These are phyloP conservation scores for Mimachlamys varia DNA, from an alignment of 2,888 invertebrate genomes.

Conservation along the genomic window DNA sequence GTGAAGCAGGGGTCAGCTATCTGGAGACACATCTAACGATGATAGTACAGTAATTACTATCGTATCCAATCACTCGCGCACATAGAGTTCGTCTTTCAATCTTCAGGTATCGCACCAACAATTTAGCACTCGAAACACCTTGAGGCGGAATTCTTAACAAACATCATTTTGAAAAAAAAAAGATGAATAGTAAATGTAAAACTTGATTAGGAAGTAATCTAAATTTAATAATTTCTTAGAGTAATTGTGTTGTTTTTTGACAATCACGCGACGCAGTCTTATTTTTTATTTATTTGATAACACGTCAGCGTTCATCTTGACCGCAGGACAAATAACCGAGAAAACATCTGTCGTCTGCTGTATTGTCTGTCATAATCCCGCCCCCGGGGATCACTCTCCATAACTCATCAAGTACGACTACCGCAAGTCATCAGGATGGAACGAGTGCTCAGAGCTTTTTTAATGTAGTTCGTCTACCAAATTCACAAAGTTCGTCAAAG, in stretches of 20 bases:
- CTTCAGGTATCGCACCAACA: no score
- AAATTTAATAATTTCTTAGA: neutral
- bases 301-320: neutral
- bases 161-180: no score
- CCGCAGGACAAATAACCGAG: neutral
- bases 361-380: neutral
- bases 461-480: neutral
- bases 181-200: neutral
- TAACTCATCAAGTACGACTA: neutral
- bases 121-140: no score
- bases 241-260: neutral
- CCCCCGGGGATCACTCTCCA: neutral
- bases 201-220: neutral
- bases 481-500: neutral
- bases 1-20: no score
- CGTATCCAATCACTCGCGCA: no score
- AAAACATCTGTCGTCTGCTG: slow-evolving; percentile 22
- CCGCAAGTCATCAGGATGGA: neutral
- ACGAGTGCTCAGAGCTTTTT: neutral
- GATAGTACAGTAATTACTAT: no score
- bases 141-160: no score
- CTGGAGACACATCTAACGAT: no score
- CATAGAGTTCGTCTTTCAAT: no score
- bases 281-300: neutral
- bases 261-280: neutral